Conservation (phyloP, 2,113 vertebrate species). For the Nesogale talazaci region DNA sequence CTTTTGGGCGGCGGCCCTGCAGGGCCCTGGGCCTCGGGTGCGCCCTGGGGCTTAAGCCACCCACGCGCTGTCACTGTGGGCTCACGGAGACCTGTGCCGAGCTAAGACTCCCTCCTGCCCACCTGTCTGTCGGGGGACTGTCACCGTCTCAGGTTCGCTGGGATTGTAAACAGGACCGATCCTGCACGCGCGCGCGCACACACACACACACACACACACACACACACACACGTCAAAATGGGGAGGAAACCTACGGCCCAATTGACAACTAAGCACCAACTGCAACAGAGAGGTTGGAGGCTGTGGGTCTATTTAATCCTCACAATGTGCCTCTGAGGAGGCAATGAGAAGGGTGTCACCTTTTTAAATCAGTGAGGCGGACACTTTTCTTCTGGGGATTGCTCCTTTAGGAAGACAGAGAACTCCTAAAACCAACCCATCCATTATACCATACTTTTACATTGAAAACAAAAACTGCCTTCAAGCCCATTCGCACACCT, state of each 20-base stretch:
- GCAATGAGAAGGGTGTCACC: neutral
- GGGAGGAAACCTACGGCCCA: neutral
- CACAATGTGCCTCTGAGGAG: neutral
- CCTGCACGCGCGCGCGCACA: too few relatives aligned
- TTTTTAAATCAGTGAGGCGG: neutral
- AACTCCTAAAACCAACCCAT: slow-evolving; percentile 47
- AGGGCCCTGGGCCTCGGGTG: neutral
- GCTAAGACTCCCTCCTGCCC: neutral
- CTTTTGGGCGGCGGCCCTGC: neutral
- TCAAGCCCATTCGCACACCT: too few relatives aligned
- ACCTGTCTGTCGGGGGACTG: neutral
- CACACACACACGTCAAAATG: too few relatives aligned
- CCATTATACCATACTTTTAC: neutral
- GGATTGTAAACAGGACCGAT: neutral
- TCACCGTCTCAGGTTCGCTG: neutral
- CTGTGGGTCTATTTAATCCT: neutral
- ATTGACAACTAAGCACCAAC: neutral
- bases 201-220: too few relatives aligned
- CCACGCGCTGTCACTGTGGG: neutral
- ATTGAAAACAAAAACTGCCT: too few relatives aligned
- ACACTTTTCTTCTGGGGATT: neutral
- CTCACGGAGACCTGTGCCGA: neutral
- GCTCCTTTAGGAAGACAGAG: slow-evolving; percentile 9
- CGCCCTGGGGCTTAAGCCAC: neutral
- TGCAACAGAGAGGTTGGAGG: neutral